Base-by-base conservation (phyloP, 2,113 vertebrate genomes). In the Nicator chloris region DNA sequence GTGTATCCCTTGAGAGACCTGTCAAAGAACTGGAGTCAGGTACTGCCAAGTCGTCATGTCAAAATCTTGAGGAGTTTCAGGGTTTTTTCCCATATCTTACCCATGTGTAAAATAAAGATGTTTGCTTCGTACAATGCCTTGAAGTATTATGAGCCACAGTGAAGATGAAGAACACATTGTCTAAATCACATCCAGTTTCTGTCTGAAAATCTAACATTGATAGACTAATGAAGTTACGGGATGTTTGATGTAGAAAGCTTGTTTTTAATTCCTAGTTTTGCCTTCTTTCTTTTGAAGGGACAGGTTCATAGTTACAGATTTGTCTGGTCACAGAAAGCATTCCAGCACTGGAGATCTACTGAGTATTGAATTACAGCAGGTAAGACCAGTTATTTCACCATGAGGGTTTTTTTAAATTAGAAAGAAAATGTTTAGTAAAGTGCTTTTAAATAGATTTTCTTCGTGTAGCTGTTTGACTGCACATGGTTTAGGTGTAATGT, bases 311-410 rank as follows among this genome's bases (percentile, higher is more conserved):
- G 97, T 98, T 73, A 96, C 98, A 49, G 98, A 98, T 88, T 95
- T 99, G 83, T 98, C 98, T 78, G 97, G 94, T 94, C 98, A 98
- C 65, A 98, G 97, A 64, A 98, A 98, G 95, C 99, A 98, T 94
- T 97, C 98, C 95, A 98, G 98, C 96, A 98, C 98, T 11, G 98
- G 98, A 86, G 98, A 99, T 96, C 98, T 98, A 63, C 95, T 98
- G n/a, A 98, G 96, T 87, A 95, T 98, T 66, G 98, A 99, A 78
- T 98, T 98, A 93, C 98, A 99, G 66, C 98, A 98, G 97, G 98
- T 98, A 97, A 60, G 87, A 84, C 53, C 33, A 63, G 8, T 45
- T 82, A 8, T 14, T 76, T 14, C 17, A 68, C 22, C 21, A 12
- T 20, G 8, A 51, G 14, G 1, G 3, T 0, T 30, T 53, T 71